These are phyloP conservation scores for Crambe crambe DNA, from an alignment of 37 sponge, comb jelly and placozoan species.

Conservation along the genomic window DNA sequence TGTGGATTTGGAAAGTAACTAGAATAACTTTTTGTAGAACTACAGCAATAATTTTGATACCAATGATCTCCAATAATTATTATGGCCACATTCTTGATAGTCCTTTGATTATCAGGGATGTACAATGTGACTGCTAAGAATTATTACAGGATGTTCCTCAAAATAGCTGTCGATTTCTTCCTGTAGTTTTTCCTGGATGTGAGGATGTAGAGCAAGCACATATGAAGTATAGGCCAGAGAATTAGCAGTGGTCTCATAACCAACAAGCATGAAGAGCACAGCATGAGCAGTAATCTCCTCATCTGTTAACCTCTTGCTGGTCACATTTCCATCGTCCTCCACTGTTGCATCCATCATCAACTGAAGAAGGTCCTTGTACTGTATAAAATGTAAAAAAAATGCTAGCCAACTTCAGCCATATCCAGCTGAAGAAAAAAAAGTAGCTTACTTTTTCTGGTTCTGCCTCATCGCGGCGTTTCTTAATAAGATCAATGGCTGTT, in stretches of 20 bases:
- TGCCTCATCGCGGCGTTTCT: neutral
- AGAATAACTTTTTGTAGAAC: too few relatives aligned
- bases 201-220: conserved; percentile 68
- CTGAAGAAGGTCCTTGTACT: conserved; percentile 70
- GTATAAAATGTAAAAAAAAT: neutral
- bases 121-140: too few relatives aligned
- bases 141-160: conserved; percentile 56
- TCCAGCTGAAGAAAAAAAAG: too few relatives aligned
- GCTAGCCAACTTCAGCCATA: too few relatives aligned
- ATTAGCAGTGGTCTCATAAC: conserved; percentile 83
- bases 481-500: conserved; percentile 18
- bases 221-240: conserved; percentile 59
- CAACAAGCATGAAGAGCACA: conserved; percentile 70
- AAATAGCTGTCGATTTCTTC: conserved; percentile 58
- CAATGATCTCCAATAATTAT: too few relatives aligned
- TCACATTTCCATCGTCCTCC: too few relatives aligned
- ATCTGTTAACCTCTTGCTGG: conserved; percentile 28
- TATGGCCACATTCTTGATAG: too few relatives aligned
- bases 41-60: too few relatives aligned
- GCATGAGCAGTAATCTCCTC: conserved; percentile 50
- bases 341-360: conserved; percentile 62
- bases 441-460: conserved; percentile 13
- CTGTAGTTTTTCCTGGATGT: conserved; percentile 60
- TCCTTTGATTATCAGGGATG: too few relatives aligned
- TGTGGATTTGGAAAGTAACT: too few relatives aligned